These are phyloP conservation scores for Psittacula echo DNA, from an alignment of 2,797 vertebrate genomes.

Conservation along the genomic window DNA sequence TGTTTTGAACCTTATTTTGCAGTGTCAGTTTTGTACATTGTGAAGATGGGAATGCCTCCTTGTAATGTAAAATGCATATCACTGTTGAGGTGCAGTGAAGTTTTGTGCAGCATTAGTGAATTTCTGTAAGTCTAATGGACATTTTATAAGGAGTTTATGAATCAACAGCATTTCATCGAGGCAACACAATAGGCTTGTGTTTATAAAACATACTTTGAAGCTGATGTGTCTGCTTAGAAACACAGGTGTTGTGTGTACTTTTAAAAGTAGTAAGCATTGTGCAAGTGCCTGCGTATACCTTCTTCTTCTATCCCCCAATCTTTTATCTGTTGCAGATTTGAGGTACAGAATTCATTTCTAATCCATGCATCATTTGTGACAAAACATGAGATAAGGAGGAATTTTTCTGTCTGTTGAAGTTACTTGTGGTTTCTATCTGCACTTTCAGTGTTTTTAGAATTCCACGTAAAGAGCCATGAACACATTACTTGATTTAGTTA, in stretches of 20 bases:
- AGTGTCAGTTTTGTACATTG: background rate
- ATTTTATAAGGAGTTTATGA: background rate
- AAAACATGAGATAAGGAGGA: background rate
- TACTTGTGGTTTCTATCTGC: conserved; percentile 54
- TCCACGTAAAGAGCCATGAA: background rate
- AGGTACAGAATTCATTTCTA: background rate
- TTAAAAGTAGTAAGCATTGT: background rate
- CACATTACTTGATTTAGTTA: conserved; percentile 1
- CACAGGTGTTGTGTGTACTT: background rate
- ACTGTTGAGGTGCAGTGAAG: background rate
- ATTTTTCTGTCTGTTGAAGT: background rate
- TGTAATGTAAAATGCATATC: background rate
- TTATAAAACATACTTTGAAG: background rate
- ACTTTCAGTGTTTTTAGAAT: background rate
- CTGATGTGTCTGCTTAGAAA: background rate
- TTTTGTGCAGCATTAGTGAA: background rate
- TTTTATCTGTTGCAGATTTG: background rate
- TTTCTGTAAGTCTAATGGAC: background rate
- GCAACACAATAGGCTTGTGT: background rate
- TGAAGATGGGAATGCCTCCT: accelerated
- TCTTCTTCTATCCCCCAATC: background rate
- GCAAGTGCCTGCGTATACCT: background rate
- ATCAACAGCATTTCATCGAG: background rate
- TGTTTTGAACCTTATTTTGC: background rate
- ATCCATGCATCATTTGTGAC: background rate